Conservation (phyloP, 2,113 vertebrate species). For the Halichoeres trimaculatus region DNA sequence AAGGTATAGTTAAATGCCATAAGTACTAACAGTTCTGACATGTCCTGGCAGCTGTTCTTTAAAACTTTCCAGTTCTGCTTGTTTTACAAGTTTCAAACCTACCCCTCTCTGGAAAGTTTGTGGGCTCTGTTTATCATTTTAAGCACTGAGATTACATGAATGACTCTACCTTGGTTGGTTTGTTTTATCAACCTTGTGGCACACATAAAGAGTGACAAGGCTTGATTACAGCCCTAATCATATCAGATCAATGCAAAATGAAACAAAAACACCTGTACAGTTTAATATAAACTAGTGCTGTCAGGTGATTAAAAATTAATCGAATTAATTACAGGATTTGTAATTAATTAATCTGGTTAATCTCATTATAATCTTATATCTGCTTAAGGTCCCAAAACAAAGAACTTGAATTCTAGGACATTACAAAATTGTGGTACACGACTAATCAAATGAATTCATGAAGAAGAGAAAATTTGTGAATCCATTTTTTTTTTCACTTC, state of each 20-base stretch:
- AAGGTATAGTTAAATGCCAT: background rate
- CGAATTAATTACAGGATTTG: no score
- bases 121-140: background rate
- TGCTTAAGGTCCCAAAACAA: no score
- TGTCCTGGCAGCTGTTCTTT: background rate
- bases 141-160: background rate
- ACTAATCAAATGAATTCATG: no score
- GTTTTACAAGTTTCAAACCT: constrained; percentile 32
- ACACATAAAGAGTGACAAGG: background rate
- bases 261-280: no score
- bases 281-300: no score
- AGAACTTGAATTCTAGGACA: no score
- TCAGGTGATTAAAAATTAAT: no score
- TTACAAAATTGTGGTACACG: no score
- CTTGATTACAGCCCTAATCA: background rate
- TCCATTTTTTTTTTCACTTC: no score
- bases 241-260: background rate
- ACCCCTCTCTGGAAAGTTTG: background rate
- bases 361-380: no score
- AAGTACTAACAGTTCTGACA: background rate
- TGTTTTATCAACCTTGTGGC: background rate
- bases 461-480: no score
- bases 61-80: constrained; percentile 20
- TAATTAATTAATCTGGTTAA: no score
- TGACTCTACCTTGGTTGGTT: background rate